phyloP scores from a whole-genome alignment of 2,888 invertebrate species.

The Hydraecia micacea region DNA sequence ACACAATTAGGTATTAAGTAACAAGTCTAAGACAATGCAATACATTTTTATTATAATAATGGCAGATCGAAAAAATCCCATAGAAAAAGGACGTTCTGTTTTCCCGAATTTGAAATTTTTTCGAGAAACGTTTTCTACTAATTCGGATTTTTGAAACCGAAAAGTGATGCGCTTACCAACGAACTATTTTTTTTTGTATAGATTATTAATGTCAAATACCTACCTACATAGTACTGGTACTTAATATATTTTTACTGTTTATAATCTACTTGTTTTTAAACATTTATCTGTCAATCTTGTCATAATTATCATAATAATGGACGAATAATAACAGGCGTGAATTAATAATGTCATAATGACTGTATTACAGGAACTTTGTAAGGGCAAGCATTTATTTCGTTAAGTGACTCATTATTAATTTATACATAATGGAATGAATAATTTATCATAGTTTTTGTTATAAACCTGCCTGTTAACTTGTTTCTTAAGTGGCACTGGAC shows the following conservation, averaged over 20 bases:
- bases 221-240: neutral
- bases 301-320: neutral
- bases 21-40: neutral
- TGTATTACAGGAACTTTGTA: conserved; percentile 17
- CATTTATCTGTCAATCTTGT: conserved; percentile 1
- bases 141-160: no score
- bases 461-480: conserved; percentile 1
- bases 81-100: no score
- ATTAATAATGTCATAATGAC: conserved; percentile 33
- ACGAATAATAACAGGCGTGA: conserved; percentile 18
- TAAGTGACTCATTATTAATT: conserved; percentile 40
- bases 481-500: neutral
- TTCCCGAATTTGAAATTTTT: no score
- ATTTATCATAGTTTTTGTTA: conserved; percentile 28
- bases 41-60: neutral
- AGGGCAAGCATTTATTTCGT: conserved; percentile 23
- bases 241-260: neutral
- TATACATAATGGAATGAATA: conserved; percentile 41
- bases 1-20: neutral
- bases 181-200: no score
- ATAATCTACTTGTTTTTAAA: neutral
- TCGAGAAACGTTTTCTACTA: no score
- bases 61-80: no score
- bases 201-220: no score
- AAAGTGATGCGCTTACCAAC: no score